Percentiles rank a stretch among this genome's conserved stretches.
These are phyloP conservation scores for Sabatieria punctata DNA, from an alignment of 2,888 invertebrate species.

Conservation along the genomic window DNA sequence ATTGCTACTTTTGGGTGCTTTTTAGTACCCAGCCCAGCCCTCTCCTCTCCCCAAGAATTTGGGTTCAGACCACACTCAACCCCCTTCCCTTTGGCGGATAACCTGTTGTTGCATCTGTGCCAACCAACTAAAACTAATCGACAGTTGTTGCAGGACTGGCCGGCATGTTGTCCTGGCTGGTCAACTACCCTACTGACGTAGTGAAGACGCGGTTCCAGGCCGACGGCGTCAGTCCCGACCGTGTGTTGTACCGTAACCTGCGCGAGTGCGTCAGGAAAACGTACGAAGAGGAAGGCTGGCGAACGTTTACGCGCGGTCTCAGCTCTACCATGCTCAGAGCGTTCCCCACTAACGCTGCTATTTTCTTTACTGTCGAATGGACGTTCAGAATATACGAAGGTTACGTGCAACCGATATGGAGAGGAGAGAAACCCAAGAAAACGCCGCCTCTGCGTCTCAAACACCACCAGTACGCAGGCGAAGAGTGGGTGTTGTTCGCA, in stretches of 20 bases:
- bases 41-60: too few species aligned
- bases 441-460: too few species aligned
- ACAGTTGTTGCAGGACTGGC: slow-evolving; percentile 44
- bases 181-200: slow-evolving; percentile 72
- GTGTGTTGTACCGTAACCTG: slow-evolving; percentile 45
- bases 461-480: too few species aligned
- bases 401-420: too few species aligned
- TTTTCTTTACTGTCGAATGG: slow-evolving; percentile 58
- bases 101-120: too few species aligned
- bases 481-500: too few species aligned
- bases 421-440: too few species aligned
- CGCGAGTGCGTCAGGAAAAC: slow-evolving; percentile 57
- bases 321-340: slow-evolving; percentile 63
- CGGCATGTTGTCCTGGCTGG: slow-evolving; percentile 65
- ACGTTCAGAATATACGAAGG: slow-evolving; percentile 17
- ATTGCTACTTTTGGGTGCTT: too few species aligned
- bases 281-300: slow-evolving; percentile 49
- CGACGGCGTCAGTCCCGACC: slow-evolving; percentile 15
- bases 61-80: too few species aligned
- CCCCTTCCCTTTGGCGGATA: too few species aligned
- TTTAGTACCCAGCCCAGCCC: too few species aligned
- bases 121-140: background rate
- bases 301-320: slow-evolving; percentile 55
- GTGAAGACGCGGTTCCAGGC: slow-evolving; percentile 69
- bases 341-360: slow-evolving; percentile 80